Evolutionary conservation across 2,888 invertebrate species (phyloP), one percentile per base, ranked within the genome.

Genomic region (Anthoptus insignis): DNA sequence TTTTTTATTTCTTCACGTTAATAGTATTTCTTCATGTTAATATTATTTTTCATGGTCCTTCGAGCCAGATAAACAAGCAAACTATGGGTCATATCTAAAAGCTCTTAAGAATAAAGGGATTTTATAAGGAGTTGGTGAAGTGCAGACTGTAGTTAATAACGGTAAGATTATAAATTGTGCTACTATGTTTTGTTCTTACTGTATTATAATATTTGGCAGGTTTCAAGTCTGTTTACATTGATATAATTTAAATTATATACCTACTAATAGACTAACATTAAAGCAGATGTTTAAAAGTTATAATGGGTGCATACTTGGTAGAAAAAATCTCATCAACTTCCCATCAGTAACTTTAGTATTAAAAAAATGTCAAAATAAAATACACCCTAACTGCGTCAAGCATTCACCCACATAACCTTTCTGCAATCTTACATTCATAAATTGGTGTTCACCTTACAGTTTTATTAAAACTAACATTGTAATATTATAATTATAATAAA

Each of bases 171-270:
- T 58, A 64, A 49, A 37, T 61, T 66, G 78, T 81, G 81, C 76
- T 78, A 70, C 70, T 73, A 73, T 75, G 37, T 56, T 57, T 45
- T 57, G 67, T 73, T 77, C 82, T 83, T 84, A 86, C 76, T 80
- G 80, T 81, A 81, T 77, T 81, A 49, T 57, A 84, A 84, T 85
- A 87, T 88, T 87, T 88, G 88, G 88, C 87, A 87, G 88, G 83
- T 82, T 80, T 82, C 79, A 83, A 83, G 81, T 84, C 81, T 79
- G 76, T 76, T 70, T 73, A 77, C 59, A 69, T 69, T 75, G 37
- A 63, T 19, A 50, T 22, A 13, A 56, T 59, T 47, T 50, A 50
- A 39, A 64, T 19, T 63, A 58, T 34, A 24, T 32, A 24, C 14
- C 14, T 60, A 61, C 22, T 3, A 54, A 14, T 64, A 50, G 8